Percentiles rank a stretch among this genome's conserved stretches.
Conservation (phyloP, 1,140 invertebrate genomes). For the Drosophila yakuba region DNA sequence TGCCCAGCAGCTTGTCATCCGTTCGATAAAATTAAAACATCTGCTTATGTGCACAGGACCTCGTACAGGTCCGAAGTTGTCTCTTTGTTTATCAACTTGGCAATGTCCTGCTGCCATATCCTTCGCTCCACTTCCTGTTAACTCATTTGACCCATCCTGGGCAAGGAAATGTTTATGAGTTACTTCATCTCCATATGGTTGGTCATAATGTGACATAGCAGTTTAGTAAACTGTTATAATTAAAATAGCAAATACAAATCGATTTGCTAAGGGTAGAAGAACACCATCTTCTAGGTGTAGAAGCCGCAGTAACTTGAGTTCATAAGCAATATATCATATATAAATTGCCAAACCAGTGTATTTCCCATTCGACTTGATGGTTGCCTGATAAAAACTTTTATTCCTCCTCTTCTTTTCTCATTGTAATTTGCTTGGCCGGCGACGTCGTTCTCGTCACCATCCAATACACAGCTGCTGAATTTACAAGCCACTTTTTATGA, state of each 20-base stretch:
- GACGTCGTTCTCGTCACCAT: slow-evolving; percentile 8
- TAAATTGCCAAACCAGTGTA: background rate
- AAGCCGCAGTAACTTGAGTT: no score
- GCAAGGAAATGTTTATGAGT: slow-evolving; percentile 1
- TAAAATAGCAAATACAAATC: background rate
- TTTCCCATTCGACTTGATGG: slow-evolving; percentile 1
- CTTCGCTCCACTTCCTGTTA: slow-evolving; percentile 29
- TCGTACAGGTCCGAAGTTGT: slow-evolving; percentile 47
- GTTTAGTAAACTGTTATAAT: background rate
- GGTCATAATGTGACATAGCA: background rate
- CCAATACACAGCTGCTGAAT: slow-evolving; percentile 54
- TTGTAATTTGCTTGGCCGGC: slow-evolving; percentile 47
- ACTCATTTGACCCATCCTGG: slow-evolving; percentile 32
- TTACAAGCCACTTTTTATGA: slow-evolving; percentile 64
- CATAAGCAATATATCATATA: no score
- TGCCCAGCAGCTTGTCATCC: slow-evolving; percentile 56
- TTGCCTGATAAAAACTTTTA: slow-evolving; percentile 4
- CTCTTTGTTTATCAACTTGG: slow-evolving; percentile 70
- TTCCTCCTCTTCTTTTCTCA: slow-evolving; percentile 25
- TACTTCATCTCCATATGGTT: slow-evolving; percentile 30
- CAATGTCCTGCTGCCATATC: slow-evolving; percentile 36
- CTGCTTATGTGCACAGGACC: slow-evolving; percentile 69
- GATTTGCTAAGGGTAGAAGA: background rate
- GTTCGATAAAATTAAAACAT: slow-evolving; percentile 81
- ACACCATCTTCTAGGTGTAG: no score